Evolutionary conservation across 2,888 invertebrate species (phyloP).

Genomic region (Chorisops tibialis): DNA sequence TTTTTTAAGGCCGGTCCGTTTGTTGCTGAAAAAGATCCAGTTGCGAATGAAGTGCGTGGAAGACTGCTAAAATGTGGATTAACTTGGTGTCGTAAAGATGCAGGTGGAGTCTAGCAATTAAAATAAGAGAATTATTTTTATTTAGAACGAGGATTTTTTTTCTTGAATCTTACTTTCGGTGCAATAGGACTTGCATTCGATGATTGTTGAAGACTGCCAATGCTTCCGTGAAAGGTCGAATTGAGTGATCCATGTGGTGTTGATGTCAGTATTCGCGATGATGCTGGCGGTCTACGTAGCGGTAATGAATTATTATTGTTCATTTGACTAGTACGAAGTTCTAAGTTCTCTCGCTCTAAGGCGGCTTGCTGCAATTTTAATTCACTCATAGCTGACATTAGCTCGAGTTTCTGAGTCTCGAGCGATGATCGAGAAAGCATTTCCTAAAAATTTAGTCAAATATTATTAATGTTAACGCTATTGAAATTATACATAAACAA

Average conservation of each 20-base stretch:
- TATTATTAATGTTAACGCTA: background rate
- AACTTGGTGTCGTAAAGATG: slow-evolving; percentile 68
- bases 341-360: slow-evolving; percentile 82
- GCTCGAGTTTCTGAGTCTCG: slow-evolving; percentile 91
- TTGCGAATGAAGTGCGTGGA: slow-evolving; percentile 65
- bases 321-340: slow-evolving; percentile 60
- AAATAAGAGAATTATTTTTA: background rate
- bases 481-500: too few species aligned
- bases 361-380: slow-evolving; percentile 82
- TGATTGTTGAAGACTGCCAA: slow-evolving; percentile 46
- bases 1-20: slow-evolving; percentile 33
- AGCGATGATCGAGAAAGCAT: slow-evolving; percentile 81
- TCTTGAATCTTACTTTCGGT: slow-evolving; percentile 49
- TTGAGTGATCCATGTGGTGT: slow-evolving; percentile 21
- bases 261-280: slow-evolving; percentile 12
- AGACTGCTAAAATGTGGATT: slow-evolving; percentile 78
- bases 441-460: slow-evolving; percentile 58
- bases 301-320: slow-evolving; percentile 41
- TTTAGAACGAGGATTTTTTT: slow-evolving; percentile 22
- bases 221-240: slow-evolving; percentile 45
- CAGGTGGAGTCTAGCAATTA: slow-evolving; percentile 66
- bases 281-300: slow-evolving; percentile 46
- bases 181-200: slow-evolving; percentile 44
- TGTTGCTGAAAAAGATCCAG: slow-evolving; percentile 46
- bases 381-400: slow-evolving; percentile 89